phyloP scores from a whole-genome alignment of 2,888 invertebrate genomes.

The Cacoxenus indagator region DNA sequence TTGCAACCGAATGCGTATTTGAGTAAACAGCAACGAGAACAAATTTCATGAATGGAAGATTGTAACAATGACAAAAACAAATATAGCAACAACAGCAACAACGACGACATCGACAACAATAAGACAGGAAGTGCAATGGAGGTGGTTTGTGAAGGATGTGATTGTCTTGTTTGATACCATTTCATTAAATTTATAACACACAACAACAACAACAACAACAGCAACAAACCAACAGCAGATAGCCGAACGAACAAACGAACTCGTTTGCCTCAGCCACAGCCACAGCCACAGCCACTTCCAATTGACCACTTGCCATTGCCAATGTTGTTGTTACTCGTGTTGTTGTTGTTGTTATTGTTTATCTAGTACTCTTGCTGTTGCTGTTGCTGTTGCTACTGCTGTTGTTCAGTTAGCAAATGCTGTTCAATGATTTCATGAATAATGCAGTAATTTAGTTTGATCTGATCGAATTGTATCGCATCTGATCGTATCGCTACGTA shows the following conservation, averaged over 20 bases:
- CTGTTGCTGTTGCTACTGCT: constrained; percentile 39
- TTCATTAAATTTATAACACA: constrained; percentile 27
- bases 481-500: constrained; percentile 27
- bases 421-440: constrained; percentile 56
- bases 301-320: constrained; percentile 32
- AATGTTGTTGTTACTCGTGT: constrained; percentile 7
- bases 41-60: constrained; percentile 64
- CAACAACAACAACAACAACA: constrained; percentile 2
- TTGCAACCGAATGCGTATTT: constrained; percentile 43
- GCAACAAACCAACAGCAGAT: neutral
- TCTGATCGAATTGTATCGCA: constrained; percentile 1
- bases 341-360: constrained; percentile 33
- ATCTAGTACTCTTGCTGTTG: constrained; percentile 28
- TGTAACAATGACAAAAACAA: constrained; percentile 31
- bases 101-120: neutral
- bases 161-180: constrained; percentile 27
- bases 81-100: constrained; percentile 6
- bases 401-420: constrained; percentile 53
- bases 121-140: constrained; percentile 62
- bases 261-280: no score
- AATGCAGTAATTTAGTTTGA: constrained; percentile 42
- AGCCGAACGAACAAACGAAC: neutral
- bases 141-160: constrained; percentile 58
- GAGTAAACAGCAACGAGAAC: constrained; percentile 45
- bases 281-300: no score